Conservation (phyloP, 2,888 invertebrate species). For the Bombylius discolor region DNA sequence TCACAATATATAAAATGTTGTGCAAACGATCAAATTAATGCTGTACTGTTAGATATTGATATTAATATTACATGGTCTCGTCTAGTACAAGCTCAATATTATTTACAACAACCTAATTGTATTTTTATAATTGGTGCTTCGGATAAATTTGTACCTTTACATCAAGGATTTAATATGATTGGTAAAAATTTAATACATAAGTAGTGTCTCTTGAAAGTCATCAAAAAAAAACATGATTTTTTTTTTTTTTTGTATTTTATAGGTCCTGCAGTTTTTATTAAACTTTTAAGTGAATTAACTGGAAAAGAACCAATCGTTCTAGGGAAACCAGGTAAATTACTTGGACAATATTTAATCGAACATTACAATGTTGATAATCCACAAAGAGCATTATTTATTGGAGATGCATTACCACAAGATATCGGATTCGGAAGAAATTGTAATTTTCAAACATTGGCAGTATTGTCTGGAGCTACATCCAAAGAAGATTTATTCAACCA, state of each 20-base stretch:
- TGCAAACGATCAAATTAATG: slow-evolving; percentile 29
- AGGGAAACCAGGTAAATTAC: slow-evolving; percentile 36
- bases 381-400: slow-evolving; percentile 62
- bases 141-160: slow-evolving; percentile 28
- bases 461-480: slow-evolving; percentile 42
- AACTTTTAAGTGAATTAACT: slow-evolving; percentile 23
- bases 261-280: slow-evolving; percentile 20
- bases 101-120: slow-evolving; percentile 35
- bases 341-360: slow-evolving; percentile 30
- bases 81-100: slow-evolving; percentile 33
- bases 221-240: too few relatives aligned
- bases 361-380: slow-evolving; percentile 42
- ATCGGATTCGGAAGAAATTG: slow-evolving; percentile 55
- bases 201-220: too few relatives aligned
- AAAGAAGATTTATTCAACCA: slow-evolving; percentile 11
- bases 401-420: slow-evolving; percentile 72
- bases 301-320: slow-evolving; percentile 29
- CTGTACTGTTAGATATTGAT: slow-evolving; percentile 38
- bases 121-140: slow-evolving; percentile 32
- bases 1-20: slow-evolving; percentile 10
- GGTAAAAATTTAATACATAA: slow-evolving; percentile 16
- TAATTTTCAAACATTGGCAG: slow-evolving; percentile 58
- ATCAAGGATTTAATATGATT: slow-evolving; percentile 19
- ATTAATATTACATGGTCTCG: slow-evolving; percentile 33
- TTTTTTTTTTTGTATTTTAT: neutral